Percentiles rank a stretch among this genome's conserved stretches.
Evolutionary conservation across 2,797 vertebrate species (phyloP).

Genomic region (Phaenicophaeus curvirostris): DNA sequence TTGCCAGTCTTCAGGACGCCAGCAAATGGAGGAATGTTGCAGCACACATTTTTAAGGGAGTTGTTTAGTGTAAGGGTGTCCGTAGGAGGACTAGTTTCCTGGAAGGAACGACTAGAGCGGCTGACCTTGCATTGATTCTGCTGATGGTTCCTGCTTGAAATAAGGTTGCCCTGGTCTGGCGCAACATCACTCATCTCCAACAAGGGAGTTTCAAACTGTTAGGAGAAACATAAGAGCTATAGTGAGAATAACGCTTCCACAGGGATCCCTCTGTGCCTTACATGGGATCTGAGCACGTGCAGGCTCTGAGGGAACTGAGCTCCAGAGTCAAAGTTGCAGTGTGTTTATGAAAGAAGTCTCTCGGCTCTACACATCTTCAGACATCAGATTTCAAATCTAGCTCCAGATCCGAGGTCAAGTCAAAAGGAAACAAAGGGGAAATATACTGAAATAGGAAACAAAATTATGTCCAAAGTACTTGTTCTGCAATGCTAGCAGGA

Average conservation of each 20-base stretch:
- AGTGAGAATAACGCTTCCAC: neutral
- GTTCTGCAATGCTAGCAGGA: neutral
- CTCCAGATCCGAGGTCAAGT: neutral
- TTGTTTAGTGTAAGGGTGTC: slow-evolving; percentile 40
- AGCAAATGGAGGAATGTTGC: neutral
- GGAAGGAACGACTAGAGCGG: slow-evolving; percentile 16
- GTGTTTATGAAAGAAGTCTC: neutral
- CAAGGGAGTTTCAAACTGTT: neutral
- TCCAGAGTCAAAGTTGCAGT: neutral
- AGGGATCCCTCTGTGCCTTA: neutral
- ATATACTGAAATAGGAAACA: neutral
- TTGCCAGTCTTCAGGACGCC: slow-evolving; percentile 45
- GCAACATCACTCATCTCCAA: slow-evolving; percentile 19
- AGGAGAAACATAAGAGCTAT: neutral
- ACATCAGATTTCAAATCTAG: neutral
- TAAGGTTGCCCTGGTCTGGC: slow-evolving; percentile 7
- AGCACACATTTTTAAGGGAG: neutral
- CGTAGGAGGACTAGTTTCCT: slow-evolving; percentile 49
- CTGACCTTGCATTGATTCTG: slow-evolving; percentile 44
- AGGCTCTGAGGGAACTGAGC: neutral
- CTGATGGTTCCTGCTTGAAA: slow-evolving; percentile 48
- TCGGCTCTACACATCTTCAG: neutral
- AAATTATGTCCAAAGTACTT: neutral
- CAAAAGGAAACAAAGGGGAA: neutral
- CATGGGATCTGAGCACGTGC: neutral